A percentile compares a stretch with the other conserved stretches of the same genome.
phyloP scores from a whole-genome alignment of 2,888 invertebrate species.

The Meandrusa payeni region DNA sequence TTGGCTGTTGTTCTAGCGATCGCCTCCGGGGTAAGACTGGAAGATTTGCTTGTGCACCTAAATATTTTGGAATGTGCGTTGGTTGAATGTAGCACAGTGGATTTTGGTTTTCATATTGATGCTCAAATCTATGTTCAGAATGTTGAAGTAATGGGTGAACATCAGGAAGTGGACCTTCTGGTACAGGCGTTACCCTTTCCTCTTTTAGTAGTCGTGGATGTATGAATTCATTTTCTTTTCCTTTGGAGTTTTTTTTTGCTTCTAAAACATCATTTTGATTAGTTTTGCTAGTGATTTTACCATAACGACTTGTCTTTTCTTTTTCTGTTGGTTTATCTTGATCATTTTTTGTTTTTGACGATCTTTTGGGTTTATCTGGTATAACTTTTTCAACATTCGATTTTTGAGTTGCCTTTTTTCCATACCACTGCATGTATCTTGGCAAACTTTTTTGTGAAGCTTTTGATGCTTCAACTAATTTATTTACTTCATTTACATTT shows the following conservation, averaged over 20 bases:
- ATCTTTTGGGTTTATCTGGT: conserved; percentile 72
- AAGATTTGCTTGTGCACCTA: conserved; percentile 78
- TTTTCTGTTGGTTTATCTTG: conserved; percentile 45
- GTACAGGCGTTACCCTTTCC: conserved; percentile 73
- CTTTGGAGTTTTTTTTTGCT: conserved; percentile 80
- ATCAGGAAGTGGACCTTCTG: conserved; percentile 66
- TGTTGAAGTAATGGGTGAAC: conserved; percentile 87
- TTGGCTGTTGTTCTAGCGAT: conserved; percentile 63
- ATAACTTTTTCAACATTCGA: conserved; percentile 62
- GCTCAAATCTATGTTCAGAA: conserved; percentile 89
- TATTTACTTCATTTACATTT: conserved; percentile 44
- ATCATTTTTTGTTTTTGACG: conserved; percentile 60
- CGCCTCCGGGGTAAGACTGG: conserved; percentile 54
- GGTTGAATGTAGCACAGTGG: conserved; percentile 78
- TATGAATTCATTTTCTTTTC: conserved; percentile 78
- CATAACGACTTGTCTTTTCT: conserved; percentile 58
- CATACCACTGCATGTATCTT: conserved; percentile 91
- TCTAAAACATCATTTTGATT: conserved; percentile 61
- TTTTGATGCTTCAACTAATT: conserved; percentile 50
- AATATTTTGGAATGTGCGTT: conserved; percentile 82
- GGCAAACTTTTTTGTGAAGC: conserved; percentile 77
- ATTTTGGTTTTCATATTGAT: conserved; percentile 78
- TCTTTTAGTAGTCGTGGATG: conserved; percentile 72
- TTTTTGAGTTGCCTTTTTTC: conserved; percentile 75
- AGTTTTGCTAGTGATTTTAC: conserved; percentile 68